Base-by-base conservation (phyloP, 35 echinoderm and acorn worm genomes). In the Heliocidaris tuberculata region DNA sequence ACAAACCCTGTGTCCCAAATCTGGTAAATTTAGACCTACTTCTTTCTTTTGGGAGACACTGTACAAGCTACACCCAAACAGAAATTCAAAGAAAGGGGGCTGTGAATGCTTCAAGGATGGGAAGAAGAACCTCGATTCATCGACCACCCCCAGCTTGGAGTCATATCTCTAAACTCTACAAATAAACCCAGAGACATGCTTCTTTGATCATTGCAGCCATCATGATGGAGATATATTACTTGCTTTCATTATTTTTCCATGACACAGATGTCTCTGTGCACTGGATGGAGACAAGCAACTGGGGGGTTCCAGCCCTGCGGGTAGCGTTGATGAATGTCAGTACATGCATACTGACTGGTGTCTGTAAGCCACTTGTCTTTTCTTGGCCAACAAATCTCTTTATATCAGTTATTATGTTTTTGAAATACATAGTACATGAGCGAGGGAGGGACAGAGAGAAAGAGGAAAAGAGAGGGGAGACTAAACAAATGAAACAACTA, bases 101-200 rank as follows among this genome's bases (percentile, higher is more conserved):
- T 78, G 17, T 24, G 5, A n/a, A 78, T n/a, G 65, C 21, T 78
- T 78, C 65, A 78, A 21, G 52, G 52, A 56, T 13, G 52, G 65
- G 8, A 21, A 24, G 65, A 78, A 78, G 65, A 78, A 21, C 65
- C 65, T 78, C 21, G 21, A 78, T 78, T 78, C 65, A 78, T 78
- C 65, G 27, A 78, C 21, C 65, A 7, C 21, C 65, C 65, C 65
- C 19, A 27, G 65, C 65, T 78, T 78, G 65, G 65, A 78, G 65
- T 78, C 65, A 78, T n/a, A 78, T 78, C 65, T 78, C 65, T 78
- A 78, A 78, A 78, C 65, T 78, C 65, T 78, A 21, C 65, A 78
- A 78, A 78, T 78, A 78, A 78, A 78, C 65, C 2, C 19, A 78
- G 65, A 78, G 65, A 78, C 65, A 78, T 19, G 21, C 65, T 78